Percentiles rank a stretch among this genome's conserved stretches.
Evolutionary conservation across 2,888 invertebrate genomes (phyloP).

Genomic region (Spialia ferax): DNA sequence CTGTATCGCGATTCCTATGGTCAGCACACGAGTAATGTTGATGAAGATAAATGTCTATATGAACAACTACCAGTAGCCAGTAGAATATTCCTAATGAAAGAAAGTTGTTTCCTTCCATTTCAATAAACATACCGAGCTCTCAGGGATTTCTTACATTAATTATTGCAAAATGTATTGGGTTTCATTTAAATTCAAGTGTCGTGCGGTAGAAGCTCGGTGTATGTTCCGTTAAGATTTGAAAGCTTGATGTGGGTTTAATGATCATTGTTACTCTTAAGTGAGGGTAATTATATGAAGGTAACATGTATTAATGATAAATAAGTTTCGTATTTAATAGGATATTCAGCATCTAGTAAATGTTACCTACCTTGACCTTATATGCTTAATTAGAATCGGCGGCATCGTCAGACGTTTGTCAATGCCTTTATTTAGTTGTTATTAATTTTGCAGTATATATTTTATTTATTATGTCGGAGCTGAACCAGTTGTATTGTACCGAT

Average conservation of each 20-base stretch:
- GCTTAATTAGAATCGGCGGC: slow-evolving; percentile 14
- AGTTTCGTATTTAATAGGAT: slow-evolving; percentile 45
- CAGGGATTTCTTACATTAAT: slow-evolving; percentile 26
- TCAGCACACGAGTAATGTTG: neutral
- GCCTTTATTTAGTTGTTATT: neutral
- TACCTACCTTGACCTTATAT: slow-evolving; percentile 17
- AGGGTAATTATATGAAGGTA: slow-evolving; percentile 50
- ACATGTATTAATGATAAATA: slow-evolving; percentile 47
- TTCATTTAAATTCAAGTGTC: slow-evolving; percentile 38
- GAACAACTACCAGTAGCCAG: no score
- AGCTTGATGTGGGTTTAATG: slow-evolving; percentile 49
- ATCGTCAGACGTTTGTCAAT: neutral
- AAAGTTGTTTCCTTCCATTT: slow-evolving; percentile 27
- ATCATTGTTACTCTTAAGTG: slow-evolving; percentile 47
- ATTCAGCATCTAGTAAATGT: slow-evolving; percentile 20
- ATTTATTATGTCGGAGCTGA: neutral
- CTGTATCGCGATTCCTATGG: neutral
- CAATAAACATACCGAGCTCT: slow-evolving; percentile 30
- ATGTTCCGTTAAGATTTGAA: slow-evolving; percentile 50
- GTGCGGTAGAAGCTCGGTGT: slow-evolving; percentile 31
- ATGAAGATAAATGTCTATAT: neutral
- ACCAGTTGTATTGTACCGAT: no score
- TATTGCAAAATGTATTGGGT: slow-evolving; percentile 35
- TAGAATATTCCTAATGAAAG: slow-evolving; percentile 30
- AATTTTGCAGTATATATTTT: neutral